phyloP scores from a whole-genome alignment of 1,140 invertebrate species.

The Dreissena rostriformis region DNA sequence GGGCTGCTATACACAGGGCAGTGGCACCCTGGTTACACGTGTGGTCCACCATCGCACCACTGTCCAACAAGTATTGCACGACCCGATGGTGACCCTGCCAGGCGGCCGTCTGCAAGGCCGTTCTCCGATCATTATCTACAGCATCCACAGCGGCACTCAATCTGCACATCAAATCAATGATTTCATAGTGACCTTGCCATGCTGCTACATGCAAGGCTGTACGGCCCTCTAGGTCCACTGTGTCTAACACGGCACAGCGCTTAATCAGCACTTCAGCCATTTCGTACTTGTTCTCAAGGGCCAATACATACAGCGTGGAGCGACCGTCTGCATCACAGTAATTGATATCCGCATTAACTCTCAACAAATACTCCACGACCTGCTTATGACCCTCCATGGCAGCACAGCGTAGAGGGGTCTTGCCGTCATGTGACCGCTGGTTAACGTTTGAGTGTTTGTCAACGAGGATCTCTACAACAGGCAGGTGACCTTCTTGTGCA shows the following conservation, averaged over 20 bases:
- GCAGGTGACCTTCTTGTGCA: slow-evolving; percentile 79
- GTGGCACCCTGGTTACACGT: slow-evolving; percentile 97
- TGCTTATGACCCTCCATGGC: slow-evolving; percentile 92
- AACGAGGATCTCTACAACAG: slow-evolving; percentile 72
- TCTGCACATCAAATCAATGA: slow-evolving; percentile 92
- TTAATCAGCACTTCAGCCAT: slow-evolving; percentile 89
- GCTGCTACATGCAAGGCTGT: slow-evolving; percentile 95
- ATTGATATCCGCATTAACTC: slow-evolving; percentile 92
- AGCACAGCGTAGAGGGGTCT: slow-evolving; percentile 92
- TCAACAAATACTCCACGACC: slow-evolving; percentile 81
- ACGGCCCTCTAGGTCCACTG: slow-evolving; percentile 93
- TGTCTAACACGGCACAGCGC: slow-evolving; percentile 89
- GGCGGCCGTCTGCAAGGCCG: slow-evolving; percentile 95
- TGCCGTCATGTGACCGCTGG: slow-evolving; percentile 95
- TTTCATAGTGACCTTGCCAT: slow-evolving; percentile 95
- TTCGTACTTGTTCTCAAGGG: slow-evolving; percentile 93
- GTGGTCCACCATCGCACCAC: slow-evolving; percentile 90
- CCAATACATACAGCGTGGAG: slow-evolving; percentile 94
- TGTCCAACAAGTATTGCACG: slow-evolving; percentile 87
- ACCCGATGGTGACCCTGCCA: slow-evolving; percentile 96
- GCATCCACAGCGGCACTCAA: slow-evolving; percentile 92
- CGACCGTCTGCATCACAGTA: slow-evolving; percentile 95
- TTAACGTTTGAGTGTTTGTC: slow-evolving; percentile 84
- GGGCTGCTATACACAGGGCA: slow-evolving; percentile 95
- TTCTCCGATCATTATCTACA: slow-evolving; percentile 93